A percentile compares a stretch with the other conserved stretches of the same genome.
Conservation (phyloP, 2,797 vertebrate species). For the Gymnoscopelus braueri region DNA sequence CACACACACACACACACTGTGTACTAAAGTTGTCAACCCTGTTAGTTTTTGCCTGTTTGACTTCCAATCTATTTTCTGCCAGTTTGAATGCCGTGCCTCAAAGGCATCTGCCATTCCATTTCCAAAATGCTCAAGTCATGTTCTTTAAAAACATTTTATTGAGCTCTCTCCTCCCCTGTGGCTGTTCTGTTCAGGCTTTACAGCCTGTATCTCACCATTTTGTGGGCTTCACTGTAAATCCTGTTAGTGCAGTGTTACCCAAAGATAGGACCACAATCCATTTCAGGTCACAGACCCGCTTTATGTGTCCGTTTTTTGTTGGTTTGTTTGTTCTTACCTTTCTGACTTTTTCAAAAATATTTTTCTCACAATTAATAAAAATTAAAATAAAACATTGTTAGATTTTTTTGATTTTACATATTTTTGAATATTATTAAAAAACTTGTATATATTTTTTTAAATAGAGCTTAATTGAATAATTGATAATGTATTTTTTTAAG, state of each 20-base stretch:
- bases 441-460: too few relatives aligned
- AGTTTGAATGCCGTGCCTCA: constrained; percentile 16
- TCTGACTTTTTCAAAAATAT: too few relatives aligned
- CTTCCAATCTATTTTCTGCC: constrained; percentile 16
- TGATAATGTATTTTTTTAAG: too few relatives aligned
- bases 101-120: constrained; percentile 25
- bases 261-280: constrained; percentile 72
- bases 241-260: constrained; percentile 81
- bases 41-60: constrained; percentile 29
- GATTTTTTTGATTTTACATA: too few relatives aligned
- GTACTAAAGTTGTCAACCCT: constrained; percentile 11
- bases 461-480: too few relatives aligned
- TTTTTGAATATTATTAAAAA: too few relatives aligned
- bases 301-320: too few relatives aligned
- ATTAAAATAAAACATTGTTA: too few relatives aligned
- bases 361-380: too few relatives aligned
- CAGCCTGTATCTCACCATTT: constrained; percentile 80
- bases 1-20: background rate
- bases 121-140: constrained; percentile 45
- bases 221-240: constrained; percentile 88
- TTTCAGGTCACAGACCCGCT: too few relatives aligned
- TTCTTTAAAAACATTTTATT: constrained; percentile 54
- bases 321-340: too few relatives aligned
- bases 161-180: constrained; percentile 43
- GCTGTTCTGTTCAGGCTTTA: constrained; percentile 40